phyloP scores from a whole-genome alignment of 1,140 invertebrate species.

The Meloidogyne floridensis region DNA sequence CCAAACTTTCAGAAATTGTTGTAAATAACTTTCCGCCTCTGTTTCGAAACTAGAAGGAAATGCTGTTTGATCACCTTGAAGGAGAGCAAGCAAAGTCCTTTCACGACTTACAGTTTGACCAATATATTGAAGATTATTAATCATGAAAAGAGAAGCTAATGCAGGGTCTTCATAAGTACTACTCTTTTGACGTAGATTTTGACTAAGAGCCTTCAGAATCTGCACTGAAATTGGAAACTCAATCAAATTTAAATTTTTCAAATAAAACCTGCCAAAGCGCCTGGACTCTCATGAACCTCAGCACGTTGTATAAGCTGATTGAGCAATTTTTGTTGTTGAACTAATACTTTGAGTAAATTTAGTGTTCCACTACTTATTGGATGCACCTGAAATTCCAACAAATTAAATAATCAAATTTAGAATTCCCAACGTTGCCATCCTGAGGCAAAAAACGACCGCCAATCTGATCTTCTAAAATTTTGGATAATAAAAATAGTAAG shows the following conservation, averaged over 20 bases:
- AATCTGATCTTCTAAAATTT: slow-evolving; percentile 44
- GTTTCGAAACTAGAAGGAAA: slow-evolving; percentile 30
- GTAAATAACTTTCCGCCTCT: slow-evolving; percentile 42
- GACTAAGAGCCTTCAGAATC: neutral
- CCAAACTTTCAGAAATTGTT: slow-evolving; percentile 46
- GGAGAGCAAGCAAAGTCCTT: slow-evolving; percentile 28
- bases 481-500: too few relatives aligned
- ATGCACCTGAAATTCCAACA: slow-evolving; percentile 15
- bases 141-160: slow-evolving; percentile 50
- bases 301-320: slow-evolving; percentile 32
- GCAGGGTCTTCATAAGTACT: slow-evolving; percentile 3
- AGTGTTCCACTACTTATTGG: slow-evolving; percentile 42
- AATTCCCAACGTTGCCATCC: slow-evolving; percentile 47
- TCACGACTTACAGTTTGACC: slow-evolving; percentile 35
- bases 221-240: slow-evolving; percentile 2
- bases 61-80: slow-evolving; percentile 26
- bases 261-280: neutral
- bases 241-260: too few relatives aligned
- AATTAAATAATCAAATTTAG: slow-evolving; percentile 1
- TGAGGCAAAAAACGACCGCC: slow-evolving; percentile 46
- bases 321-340: slow-evolving; percentile 38
- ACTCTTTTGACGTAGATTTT: slow-evolving; percentile 1
- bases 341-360: slow-evolving; percentile 52
- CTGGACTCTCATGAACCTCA: slow-evolving; percentile 19
- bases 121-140: slow-evolving; percentile 52